phyloP scores from a whole-genome alignment of 2,888 invertebrate genomes.

The Amphimallon solstitiale region DNA sequence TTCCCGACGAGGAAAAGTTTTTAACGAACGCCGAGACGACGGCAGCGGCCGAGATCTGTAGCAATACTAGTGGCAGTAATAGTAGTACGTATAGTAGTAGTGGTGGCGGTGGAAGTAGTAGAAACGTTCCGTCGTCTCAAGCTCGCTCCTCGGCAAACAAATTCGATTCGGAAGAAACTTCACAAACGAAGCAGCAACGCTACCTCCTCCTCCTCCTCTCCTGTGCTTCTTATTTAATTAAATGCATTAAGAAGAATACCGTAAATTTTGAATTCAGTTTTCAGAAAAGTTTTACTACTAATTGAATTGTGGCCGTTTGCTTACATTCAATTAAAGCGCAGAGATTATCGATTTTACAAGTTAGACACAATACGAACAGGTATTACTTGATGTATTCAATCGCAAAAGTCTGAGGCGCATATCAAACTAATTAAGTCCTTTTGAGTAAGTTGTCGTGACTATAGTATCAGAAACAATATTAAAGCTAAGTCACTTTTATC shows the following conservation, averaged over 20 bases:
- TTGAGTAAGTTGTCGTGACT: too few relatives aligned
- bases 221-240: conserved; percentile 6
- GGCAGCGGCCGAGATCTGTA: background rate
- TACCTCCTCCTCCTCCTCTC: background rate
- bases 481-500: too few relatives aligned
- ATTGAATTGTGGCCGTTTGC: conserved; percentile 25
- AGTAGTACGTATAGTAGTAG: background rate
- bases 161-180: conserved; percentile 31
- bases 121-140: conserved; percentile 4
- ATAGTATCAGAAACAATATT: too few relatives aligned
- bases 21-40: conserved; percentile 24
- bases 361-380: too few relatives aligned
- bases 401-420: too few relatives aligned
- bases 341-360: too few relatives aligned
- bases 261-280: conserved; percentile 27
- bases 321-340: conserved; percentile 14
- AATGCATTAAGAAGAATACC: conserved; percentile 33
- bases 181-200: conserved; percentile 12
- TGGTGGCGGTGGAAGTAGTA: background rate
- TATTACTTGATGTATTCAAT: too few relatives aligned
- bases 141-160: conserved; percentile 20
- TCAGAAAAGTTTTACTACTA: conserved; percentile 19
- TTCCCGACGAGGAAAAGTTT: conserved; percentile 25
- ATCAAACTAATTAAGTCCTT: too few relatives aligned
- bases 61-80: background rate